Evolutionary conservation across 2,113 vertebrate species (phyloP), one percentile per base, ranked within the genome.

Genomic region (Passer montanus): DNA sequence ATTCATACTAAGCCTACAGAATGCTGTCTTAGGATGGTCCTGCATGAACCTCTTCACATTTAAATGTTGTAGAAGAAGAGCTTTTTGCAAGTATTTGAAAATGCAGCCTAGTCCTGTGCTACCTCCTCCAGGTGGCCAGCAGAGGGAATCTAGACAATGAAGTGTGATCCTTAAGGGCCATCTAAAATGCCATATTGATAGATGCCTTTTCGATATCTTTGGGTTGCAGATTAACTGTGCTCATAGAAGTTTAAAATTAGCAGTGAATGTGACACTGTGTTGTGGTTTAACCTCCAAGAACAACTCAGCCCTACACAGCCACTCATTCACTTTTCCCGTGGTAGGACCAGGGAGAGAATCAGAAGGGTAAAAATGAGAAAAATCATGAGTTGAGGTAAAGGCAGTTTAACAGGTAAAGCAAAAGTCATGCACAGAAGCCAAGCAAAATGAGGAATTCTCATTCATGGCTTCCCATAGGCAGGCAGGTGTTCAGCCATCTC

Each of bases 101-200:
- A 67, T 41, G 11, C 39, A 80, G 20, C 23, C 35, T 41, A 52
- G 31, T 72, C 28, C 24, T 94, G 74, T 79, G 62, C 44, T 85
- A 52, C n/a, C 59, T 93, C 41, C 67, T 84, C 30, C 43, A 47
- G 41, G 49, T 88, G 88, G 47, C 79, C 88, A 78, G 46, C 49
- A 86, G 88, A 86, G 83, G 78, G 43, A 86, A 90, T 72, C 66
- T 35, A 41, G 70, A 62, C 50, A 80, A 67, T 23, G 33, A 84
- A 75, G 15, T 33, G 27, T 63, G 52, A 63, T 87, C 17, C 50
- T 73, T 69, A 49, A 93, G 62, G n/a, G 35, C 27, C 4, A 5
- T 80, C 50, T 91, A 33, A 88, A 91, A 58, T 49, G 55, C 60
- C 19, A 2, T 59, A 20, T 62, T 92, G 68, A 83, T 62, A 69